Percentiles rank a stretch among this genome's conserved stretches.
phyloP scores from a whole-genome alignment of 2,888 invertebrate species.

The Seira musarum region DNA sequence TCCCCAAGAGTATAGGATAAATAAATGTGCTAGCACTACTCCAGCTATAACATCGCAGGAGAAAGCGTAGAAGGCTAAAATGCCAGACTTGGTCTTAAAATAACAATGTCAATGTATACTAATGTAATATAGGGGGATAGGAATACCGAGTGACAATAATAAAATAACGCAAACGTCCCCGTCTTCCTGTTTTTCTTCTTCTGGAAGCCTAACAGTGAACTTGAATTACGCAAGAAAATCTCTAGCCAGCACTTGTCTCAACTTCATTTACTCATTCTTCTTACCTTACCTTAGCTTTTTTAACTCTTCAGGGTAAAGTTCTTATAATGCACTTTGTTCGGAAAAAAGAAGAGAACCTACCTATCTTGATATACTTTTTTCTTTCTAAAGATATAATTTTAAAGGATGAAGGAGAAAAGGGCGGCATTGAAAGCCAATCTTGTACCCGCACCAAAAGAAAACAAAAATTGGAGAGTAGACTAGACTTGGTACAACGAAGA shows the following conservation, averaged over 20 bases:
- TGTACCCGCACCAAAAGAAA: too few species aligned
- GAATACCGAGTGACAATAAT: not conserved
- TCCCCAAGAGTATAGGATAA: slow-evolving; percentile 25
- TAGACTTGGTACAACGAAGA: too few species aligned
- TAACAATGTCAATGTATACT: not conserved
- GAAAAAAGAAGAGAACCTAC: not conserved
- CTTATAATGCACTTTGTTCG: not conserved
- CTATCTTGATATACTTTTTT: too few species aligned
- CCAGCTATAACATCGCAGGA: too few species aligned
- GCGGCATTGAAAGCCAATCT: too few species aligned
- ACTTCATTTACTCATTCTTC: slow-evolving; percentile 36
- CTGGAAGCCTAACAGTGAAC: too few species aligned
- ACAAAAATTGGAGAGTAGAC: too few species aligned
- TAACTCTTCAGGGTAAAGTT: not conserved
- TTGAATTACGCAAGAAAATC: slow-evolving; percentile 29
- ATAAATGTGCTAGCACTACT: not conserved
- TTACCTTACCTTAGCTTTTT: not conserved
- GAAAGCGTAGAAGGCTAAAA: too few species aligned
- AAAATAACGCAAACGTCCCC: not conserved
- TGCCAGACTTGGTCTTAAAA: not conserved
- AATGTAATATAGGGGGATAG: not conserved
- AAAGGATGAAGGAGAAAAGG: not conserved
- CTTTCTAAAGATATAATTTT: too few species aligned
- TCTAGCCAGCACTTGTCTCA: slow-evolving; percentile 45
- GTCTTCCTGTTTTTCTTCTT: not conserved